phyloP scores from a whole-genome alignment of 2,888 invertebrate species.

The Miltochrista miniata region DNA sequence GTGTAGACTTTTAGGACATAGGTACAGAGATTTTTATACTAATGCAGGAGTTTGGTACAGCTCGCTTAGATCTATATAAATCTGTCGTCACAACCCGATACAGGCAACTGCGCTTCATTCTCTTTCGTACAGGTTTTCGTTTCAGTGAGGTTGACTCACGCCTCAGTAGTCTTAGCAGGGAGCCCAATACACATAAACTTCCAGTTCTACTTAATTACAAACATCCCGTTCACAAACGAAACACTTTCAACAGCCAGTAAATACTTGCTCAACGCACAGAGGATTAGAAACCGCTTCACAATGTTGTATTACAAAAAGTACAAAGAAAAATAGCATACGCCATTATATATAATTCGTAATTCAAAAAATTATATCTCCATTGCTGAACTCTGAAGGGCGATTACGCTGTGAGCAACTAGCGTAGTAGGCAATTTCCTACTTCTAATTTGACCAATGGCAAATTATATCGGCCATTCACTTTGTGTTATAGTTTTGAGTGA shows the following conservation, averaged over 20 bases:
- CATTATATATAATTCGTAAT: constrained; percentile 1
- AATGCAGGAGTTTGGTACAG: no score
- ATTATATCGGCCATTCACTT: constrained; percentile 5
- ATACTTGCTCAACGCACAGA: background rate
- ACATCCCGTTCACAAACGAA: background rate
- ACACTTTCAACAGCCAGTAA: background rate
- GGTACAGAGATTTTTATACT: no score
- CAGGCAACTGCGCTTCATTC: no score
- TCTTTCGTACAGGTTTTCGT: no score
- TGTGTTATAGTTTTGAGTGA: background rate
- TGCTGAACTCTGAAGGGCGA: constrained; percentile 6
- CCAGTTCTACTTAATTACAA: no score
- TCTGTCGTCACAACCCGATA: no score
- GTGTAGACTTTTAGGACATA: no score
- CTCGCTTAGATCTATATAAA: no score
- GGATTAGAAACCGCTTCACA: background rate
- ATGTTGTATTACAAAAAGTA: background rate
- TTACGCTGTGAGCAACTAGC: background rate
- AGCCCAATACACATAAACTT: no score
- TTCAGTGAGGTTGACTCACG: no score
- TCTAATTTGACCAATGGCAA: background rate
- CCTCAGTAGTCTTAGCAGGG: no score
- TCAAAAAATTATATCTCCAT: background rate
- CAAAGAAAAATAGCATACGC: background rate
- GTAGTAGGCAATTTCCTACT: constrained; percentile 4